Evolutionary conservation across 2,797 vertebrate genomes (phyloP), one percentile per base, ranked within the genome.

Genomic region (Lates japonicus): DNA sequence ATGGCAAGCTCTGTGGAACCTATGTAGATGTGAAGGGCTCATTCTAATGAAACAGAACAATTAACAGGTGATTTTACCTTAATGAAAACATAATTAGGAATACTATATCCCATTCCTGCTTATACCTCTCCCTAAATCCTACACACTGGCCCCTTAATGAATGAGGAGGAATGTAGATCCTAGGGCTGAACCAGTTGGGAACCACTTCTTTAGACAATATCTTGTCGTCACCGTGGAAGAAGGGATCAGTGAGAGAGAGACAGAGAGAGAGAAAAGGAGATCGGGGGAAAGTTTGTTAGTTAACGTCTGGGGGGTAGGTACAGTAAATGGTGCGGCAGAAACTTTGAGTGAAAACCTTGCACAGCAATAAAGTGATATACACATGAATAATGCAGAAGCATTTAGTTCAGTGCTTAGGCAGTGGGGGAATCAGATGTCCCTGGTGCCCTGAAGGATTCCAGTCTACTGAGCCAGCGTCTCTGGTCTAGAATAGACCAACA

Each of bases 371-470:
- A 93, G 93, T 93, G 93, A 95, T 94, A 95, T 93, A 93, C 90
- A 93, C 88, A 93, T 95, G 94, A 95, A 96, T 95, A 95, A 95
- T 96, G 91, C 84, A 95, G 92, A 82, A 93, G 92, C 91, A 87
- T 95, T 95, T 95, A 94, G 93, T 94, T 95, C 89, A 90, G 90
- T 88, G 90, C 92, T 94, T 92, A 93, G 91, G 88, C 87, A 92
- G 87, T 84, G 81, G 75, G 90, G 90, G 93, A 93, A 93, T 93
- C 94, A 94, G 88, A 90, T 93, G 93, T 94, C 93, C 93, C 92
- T 80, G 91, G 90, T 92, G 93, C 89, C 93, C 87, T 88, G 77
- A 90, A 94, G 92, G 91, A 94, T 92, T 91, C 90, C 89, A 92
- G 93, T 92, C 93, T 93, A 94, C 92, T 93, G 92, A 94, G 93